Conservation (phyloP, 2,888 invertebrate species). For the Alloplasta piceator region DNA sequence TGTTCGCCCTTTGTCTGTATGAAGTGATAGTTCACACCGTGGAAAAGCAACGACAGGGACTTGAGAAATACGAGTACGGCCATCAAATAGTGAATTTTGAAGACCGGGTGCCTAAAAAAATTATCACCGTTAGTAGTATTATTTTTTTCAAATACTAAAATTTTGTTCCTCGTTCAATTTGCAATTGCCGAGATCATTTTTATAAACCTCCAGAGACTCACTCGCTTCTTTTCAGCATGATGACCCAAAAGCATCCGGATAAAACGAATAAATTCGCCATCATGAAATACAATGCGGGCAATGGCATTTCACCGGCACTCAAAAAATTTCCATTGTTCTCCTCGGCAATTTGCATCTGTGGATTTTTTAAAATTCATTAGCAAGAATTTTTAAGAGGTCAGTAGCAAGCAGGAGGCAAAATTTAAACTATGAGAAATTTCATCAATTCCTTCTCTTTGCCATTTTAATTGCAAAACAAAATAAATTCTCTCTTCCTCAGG, state of each 20-base stretch:
- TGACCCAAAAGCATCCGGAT: conserved; percentile 96
- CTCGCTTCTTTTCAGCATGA: conserved; percentile 92
- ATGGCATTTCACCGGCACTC: conserved; percentile 98
- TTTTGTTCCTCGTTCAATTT: no score
- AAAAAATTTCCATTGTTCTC: conserved; percentile 93
- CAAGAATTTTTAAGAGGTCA: no score
- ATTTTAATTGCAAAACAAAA: no score
- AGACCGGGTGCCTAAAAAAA: conserved; percentile 90
- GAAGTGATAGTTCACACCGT: conserved; percentile 97
- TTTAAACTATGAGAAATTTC: no score
- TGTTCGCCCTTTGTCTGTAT: conserved; percentile 97
- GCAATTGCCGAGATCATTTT: no score
- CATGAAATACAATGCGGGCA: conserved; percentile 96
- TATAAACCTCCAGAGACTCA: conserved; percentile 77
- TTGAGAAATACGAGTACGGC: conserved; percentile 96
- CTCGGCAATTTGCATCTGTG: conserved; percentile 93
- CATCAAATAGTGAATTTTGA: conserved; percentile 98
- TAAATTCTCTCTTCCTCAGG: no score
- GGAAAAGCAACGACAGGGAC: conserved; percentile 95
- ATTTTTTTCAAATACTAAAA: conserved; percentile 26
- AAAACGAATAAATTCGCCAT: conserved; percentile 95
- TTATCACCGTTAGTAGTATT: conserved; percentile 16
- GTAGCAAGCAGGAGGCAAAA: no score
- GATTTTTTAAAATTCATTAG: conserved; percentile 46
- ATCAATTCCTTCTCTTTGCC: no score